Evolutionary conservation across 1,140 invertebrate species (phyloP), one percentile per base, ranked within the genome.

Genomic region (Scaptomyza montana): DNA sequence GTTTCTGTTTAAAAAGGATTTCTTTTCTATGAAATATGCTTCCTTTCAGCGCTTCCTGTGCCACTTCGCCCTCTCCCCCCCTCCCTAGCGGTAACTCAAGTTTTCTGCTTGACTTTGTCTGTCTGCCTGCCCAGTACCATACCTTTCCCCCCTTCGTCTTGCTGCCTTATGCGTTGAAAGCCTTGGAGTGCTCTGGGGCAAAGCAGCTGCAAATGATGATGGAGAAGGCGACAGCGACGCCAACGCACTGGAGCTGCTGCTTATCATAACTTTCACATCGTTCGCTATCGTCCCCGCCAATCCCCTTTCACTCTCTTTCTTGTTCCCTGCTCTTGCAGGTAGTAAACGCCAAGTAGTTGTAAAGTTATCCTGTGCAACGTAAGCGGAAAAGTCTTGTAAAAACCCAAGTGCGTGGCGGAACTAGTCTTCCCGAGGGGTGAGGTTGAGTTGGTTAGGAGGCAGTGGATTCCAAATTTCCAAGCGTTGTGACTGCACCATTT

Each of bases 81-180:
- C 0, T 8, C 65, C 55, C 68, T 54, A 66, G 69, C 68, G 78
- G 68, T 75, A 74, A 77, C 39, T 77, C 51, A 80, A 89, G 85
- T 89, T 89, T 89, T 89, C 79, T 84, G 84, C 84, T 80, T 84
- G 84, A 89, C 84, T 89, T 89, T 80, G 82, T 82, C 82, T 57
- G 49, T 57, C 54, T 55, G 45, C 50, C 62, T 59, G 28, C 21
- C 51, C 13, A 2, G 9, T 7, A 33, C 3, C 30, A 33, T 33
- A 5, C 30, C 33, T 33, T 1, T 36, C 30, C 25, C 53, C 36
- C 41, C 41, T 10, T 28, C 19, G 5, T 16, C 6, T 67, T 51
- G 65, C 16, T 64, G 70, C 64, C 70, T 64, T 70, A 75, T 80
- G 74, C 84, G 33, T 13, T 50, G 57, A 49, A 33, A 55, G 50